Evolutionary conservation across 2,113 vertebrate species (phyloP).

Genomic region (Patagioenas fasciata): DNA sequence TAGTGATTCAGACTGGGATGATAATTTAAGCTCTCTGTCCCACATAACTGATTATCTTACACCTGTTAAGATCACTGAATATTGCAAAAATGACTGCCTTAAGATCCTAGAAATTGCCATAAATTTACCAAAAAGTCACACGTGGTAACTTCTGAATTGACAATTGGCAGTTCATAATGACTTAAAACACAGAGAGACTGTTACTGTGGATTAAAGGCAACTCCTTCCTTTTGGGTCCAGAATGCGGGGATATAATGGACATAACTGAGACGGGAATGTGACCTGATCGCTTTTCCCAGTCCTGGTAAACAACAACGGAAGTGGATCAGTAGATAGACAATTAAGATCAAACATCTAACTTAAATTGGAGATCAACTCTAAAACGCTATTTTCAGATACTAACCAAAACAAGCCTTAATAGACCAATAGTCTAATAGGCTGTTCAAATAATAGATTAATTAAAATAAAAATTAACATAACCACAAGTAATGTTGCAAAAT

Average conservation of each 20-base stretch:
- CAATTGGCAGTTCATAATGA: not conserved
- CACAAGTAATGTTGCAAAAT: not conserved
- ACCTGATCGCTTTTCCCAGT: not conserved
- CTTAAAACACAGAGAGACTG: not conserved
- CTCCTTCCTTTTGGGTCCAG: not conserved
- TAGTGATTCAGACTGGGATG: not conserved
- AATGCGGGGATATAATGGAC: not conserved
- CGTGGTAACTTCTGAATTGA: not conserved
- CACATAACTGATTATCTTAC: not conserved
- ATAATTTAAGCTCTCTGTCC: not conserved
- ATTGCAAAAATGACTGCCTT: not conserved
- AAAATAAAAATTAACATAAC: not conserved
- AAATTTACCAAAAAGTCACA: not conserved
- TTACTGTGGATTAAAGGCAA: not conserved
- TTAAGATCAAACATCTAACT: not conserved
- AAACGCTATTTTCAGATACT: not conserved
- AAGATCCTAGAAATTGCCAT: not conserved
- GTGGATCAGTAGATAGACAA: not conserved
- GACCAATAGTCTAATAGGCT: not conserved
- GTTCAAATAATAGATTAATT: not conserved
- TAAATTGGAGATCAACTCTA: not conserved
- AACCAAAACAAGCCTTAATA: not conserved
- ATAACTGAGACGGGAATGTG: not conserved
- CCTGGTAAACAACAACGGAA: not conserved
- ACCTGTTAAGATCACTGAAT: not conserved